These are phyloP conservation scores for Chionodraco myersi DNA, from an alignment of 2,113 vertebrate species.

Conservation along the genomic window DNA sequence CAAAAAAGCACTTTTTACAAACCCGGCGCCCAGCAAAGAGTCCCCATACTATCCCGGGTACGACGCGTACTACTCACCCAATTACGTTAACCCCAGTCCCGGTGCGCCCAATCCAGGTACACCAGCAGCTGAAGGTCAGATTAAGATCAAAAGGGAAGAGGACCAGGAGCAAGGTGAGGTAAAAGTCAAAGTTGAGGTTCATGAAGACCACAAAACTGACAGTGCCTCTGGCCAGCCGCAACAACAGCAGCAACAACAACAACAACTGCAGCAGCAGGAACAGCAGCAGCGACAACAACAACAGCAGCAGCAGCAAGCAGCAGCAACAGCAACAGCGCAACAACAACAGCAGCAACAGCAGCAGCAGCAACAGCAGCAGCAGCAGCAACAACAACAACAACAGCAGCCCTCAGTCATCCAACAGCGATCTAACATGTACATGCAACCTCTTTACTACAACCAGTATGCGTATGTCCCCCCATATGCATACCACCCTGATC, in stretches of 20 bases:
- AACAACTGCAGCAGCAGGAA: constrained; percentile 8
- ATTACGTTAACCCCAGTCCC: constrained; percentile 92
- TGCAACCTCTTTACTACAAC: constrained; percentile 98
- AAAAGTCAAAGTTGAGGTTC: constrained; percentile 89
- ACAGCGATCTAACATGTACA: constrained; percentile 97
- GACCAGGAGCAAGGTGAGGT: constrained; percentile 89
- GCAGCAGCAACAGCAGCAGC: constrained; percentile 25
- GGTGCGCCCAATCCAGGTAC: constrained; percentile 85
- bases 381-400: constrained; percentile 59
- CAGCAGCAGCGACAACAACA: constrained; percentile 4
- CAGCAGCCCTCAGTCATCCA: constrained; percentile 95
- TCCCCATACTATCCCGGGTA: constrained; percentile 93
- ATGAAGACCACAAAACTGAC: constrained; percentile 93
- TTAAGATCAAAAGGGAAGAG: constrained; percentile 94
- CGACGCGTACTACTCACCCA: constrained; percentile 95
- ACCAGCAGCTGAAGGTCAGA: constrained; percentile 84
- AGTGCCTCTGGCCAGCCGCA: constrained; percentile 75
- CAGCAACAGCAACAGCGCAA: constrained; percentile 49
- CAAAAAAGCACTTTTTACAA: constrained; percentile 94
- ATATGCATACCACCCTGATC: constrained; percentile 92
- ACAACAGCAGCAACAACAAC: constrained; percentile 43
- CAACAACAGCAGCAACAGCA: constrained; percentile 55
- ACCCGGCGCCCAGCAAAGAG: constrained; percentile 91
- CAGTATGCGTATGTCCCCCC: constrained; percentile 96
- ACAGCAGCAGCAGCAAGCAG: constrained; percentile 8